Percentiles rank a stretch among this genome's conserved stretches.
phyloP scores from a whole-genome alignment of 2,113 vertebrate genomes.

The Boulengeromyrus knoepffleri region DNA sequence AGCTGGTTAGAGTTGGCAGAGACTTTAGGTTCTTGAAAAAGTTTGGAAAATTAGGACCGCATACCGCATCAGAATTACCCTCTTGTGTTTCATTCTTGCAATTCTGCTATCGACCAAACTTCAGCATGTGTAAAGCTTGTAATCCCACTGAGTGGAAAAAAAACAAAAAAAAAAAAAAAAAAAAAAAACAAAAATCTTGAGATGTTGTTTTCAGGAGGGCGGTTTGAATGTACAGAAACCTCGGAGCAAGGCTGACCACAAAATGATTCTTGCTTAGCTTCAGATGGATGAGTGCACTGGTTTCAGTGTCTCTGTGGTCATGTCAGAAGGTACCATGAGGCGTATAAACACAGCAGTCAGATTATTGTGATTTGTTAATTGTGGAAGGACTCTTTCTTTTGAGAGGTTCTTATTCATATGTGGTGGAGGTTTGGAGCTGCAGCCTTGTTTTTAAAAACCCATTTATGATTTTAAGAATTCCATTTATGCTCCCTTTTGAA shows the following conservation, averaged over 20 bases:
- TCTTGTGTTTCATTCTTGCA: constrained; percentile 1
- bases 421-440: not conserved
- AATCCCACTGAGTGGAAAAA: not conserved
- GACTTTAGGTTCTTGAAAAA: not conserved
- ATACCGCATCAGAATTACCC: not conserved
- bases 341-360: not conserved
- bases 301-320: not conserved
- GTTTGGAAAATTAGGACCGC: not conserved
- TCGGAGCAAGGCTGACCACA: not conserved
- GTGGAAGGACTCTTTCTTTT: not conserved
- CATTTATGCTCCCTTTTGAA: not conserved
- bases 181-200: not conserved
- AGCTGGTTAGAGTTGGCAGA: not conserved
- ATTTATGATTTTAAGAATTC: not conserved
- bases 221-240: not conserved
- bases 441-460: not conserved
- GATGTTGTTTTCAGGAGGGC: not conserved
- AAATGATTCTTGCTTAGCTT: not conserved
- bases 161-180: not conserved
- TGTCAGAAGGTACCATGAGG: not conserved
- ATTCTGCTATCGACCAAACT: constrained; percentile 2
- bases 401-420: not conserved
- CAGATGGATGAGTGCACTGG: not conserved
- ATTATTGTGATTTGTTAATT: not conserved
- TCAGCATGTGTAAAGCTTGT: not conserved